Evolutionary conservation across 1,140 invertebrate genomes (phyloP).

Genomic region (Drosophila carrolli): DNA sequence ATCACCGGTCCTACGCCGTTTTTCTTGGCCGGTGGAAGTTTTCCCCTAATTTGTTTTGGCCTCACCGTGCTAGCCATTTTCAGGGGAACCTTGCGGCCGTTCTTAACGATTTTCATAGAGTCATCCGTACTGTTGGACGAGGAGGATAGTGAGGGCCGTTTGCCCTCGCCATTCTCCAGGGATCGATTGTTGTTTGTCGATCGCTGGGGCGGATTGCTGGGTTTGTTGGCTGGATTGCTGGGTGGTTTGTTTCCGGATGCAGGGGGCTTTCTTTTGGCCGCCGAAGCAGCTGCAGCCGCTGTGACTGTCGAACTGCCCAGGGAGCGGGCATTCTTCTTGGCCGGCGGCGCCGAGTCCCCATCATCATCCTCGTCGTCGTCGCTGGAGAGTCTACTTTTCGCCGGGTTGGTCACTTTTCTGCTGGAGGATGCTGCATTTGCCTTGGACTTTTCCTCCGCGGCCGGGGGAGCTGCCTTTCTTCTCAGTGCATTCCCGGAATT

Average conservation of each 20-base stretch:
- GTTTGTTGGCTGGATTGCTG: conserved; percentile 19
- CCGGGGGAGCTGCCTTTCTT: conserved; percentile 13
- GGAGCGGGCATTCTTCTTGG: conserved; percentile 58
- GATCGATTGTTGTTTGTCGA: conserved; percentile 51
- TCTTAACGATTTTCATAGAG: conserved; percentile 56
- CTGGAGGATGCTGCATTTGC: background rate
- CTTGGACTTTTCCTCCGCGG: conserved; percentile 53
- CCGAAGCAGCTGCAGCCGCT: conserved; percentile 33
- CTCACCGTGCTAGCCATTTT: conserved; percentile 82
- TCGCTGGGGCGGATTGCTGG: conserved; percentile 16
- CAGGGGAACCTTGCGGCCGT: conserved; percentile 66
- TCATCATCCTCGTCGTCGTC: conserved; percentile 64
- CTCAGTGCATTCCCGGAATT: conserved; percentile 10
- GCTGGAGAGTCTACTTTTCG: conserved; percentile 62
- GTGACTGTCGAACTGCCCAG: conserved; percentile 34
- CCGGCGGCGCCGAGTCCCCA: conserved; percentile 72
- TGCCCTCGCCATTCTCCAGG: conserved; percentile 75
- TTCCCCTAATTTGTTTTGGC: conserved; percentile 65
- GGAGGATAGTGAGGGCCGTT: conserved; percentile 70
- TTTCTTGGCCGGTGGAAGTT: conserved; percentile 71
- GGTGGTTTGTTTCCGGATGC: conserved; percentile 10
- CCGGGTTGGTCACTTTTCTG: conserved; percentile 48
- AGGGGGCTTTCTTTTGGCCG: conserved; percentile 66
- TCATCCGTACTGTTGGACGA: conserved; percentile 82
- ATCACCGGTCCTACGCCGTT: conserved; percentile 72